Evolutionary conservation across 2,113 vertebrate species (phyloP).

Genomic region (Catharus minimus): DNA sequence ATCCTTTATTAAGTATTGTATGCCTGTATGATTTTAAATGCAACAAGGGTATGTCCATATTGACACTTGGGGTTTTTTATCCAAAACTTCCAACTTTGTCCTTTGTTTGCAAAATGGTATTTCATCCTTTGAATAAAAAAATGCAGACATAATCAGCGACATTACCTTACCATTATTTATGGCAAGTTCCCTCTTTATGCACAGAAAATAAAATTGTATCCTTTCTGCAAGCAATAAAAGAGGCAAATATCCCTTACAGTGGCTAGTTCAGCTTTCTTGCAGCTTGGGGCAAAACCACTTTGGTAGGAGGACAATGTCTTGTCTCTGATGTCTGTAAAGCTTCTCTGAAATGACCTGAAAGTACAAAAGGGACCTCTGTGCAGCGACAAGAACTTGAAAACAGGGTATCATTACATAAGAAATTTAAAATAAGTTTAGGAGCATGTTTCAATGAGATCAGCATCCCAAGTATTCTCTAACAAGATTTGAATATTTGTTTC

Average conservation of each 20-base stretch:
- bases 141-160: neutral
- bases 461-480: neutral
- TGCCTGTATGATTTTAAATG: neutral
- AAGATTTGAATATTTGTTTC: neutral
- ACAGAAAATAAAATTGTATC: neutral
- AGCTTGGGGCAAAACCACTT: neutral
- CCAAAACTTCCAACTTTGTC: neutral
- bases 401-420: neutral
- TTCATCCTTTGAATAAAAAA: neutral
- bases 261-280: neutral
- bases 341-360: conserved; percentile 2
- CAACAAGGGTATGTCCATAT: neutral
- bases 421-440: neutral
- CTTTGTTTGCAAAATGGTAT: neutral
- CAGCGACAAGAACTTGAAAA: conserved; percentile 7
- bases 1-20: neutral
- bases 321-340: neutral
- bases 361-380: neutral
- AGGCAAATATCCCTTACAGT: neutral
- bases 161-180: neutral
- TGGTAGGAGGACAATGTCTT: neutral
- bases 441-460: neutral
- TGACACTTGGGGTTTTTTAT: neutral
- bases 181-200: neutral
- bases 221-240: neutral